Conservation (phyloP, 2,797 vertebrate genomes). For the Myotis pilosus region DNA sequence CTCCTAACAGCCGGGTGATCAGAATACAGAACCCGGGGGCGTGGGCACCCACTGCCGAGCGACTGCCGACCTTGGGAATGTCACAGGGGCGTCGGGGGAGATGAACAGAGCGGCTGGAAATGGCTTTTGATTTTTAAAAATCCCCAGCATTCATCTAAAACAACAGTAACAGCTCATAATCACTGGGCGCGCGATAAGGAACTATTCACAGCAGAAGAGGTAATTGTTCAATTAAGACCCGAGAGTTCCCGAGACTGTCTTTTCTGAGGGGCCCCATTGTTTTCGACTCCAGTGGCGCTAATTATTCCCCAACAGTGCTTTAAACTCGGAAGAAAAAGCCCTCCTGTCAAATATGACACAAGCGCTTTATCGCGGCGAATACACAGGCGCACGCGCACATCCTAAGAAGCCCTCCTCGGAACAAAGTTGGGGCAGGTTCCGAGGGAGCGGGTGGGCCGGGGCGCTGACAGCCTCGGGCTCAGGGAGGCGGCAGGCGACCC, state of each 20-base stretch:
- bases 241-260: constrained; percentile 38
- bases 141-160: constrained; percentile 54
- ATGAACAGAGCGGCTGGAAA: background rate
- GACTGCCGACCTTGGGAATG: background rate
- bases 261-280: constrained; percentile 63
- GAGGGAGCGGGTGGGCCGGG: background rate
- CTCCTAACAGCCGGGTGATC: background rate
- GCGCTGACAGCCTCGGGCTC: background rate
- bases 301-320: constrained; percentile 66
- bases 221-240: constrained; percentile 68
- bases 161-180: constrained; percentile 68
- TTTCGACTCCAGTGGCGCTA: constrained; percentile 25
- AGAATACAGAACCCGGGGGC: background rate
- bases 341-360: constrained; percentile 61
- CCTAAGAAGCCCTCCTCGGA: background rate
- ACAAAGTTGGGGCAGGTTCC: constrained; percentile 6
- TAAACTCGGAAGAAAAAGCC: constrained; percentile 36
- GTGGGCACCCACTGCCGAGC: background rate
- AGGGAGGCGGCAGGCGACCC: background rate
- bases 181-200: constrained; percentile 57
- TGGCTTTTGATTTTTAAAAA: constrained; percentile 56
- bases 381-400: background rate
- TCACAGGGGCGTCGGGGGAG: background rate
- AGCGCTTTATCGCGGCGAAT: constrained; percentile 51
- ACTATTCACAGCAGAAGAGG: constrained; percentile 57